Base-by-base conservation (phyloP, 2,797 vertebrate species). In the Melanotaenia trifasciata region DNA sequence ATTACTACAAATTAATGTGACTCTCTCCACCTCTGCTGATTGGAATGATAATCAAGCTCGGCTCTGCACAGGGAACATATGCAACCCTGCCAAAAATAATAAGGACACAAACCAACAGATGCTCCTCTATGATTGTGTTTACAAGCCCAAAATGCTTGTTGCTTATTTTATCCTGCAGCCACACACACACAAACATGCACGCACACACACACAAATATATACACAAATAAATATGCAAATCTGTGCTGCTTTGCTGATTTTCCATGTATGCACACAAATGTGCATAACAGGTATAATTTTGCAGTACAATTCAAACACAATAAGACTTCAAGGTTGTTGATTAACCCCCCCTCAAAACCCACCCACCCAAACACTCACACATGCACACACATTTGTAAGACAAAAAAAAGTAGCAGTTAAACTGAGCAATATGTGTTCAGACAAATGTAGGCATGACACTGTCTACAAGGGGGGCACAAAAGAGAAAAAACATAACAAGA, bases 1-100 rank as follows among this genome's bases (percentile, higher is more conserved):
- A 99, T 99, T 98, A 99, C 96, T 96, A 97, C 97, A 98, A 98
- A 98, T 99, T 96, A 98, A 98, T 96, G 95, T 97, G 97, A 97
- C 97, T 98, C 95, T 95, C 95, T 79, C 79, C 85, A 89, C 90
- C 90, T 93, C 90, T 69, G 94, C 95, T 97, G 96, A 97, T 97
- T 96, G 96, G 96, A 96, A 97, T 97, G 96, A 96, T 98, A 98
- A 99, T 98, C 95, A 96, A 94, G 94, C 95, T 85, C 89, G 91
- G 94, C 96, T 91, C 94, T 89, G 94, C 94, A 87, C 92, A 86
- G 93, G 93, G 95, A 96, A 96, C 96, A 97, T 97, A 96, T 97
- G 96, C 96, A 98, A 94, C 94, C 93, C 96, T 97, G 97, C 95
- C 97, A 97, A 96, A 97, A 96, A 97, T 95, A 96, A 96, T 97